Base-by-base conservation (phyloP, 2,113 vertebrate species). In the Pachycephala philippinensis region DNA sequence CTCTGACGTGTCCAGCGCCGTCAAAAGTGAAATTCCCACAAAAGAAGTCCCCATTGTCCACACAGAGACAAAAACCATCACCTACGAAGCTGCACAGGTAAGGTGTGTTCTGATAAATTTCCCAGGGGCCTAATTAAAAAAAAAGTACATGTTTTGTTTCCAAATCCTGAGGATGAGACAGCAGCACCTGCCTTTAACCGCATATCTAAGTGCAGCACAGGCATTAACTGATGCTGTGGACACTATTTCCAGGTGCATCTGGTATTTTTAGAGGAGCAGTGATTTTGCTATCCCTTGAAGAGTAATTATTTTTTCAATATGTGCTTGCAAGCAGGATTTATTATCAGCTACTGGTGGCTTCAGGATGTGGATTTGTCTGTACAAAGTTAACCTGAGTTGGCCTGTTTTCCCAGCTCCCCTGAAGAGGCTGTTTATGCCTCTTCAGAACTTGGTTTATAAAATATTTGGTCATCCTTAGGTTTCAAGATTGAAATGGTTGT, bases 61-160 rank as follows among this genome's bases (percentile, higher is more conserved):
- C 96, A 99, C 99, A 0, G 99, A 99, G 96, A 99, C 99, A 21
- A 99, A 99, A 98, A 99, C 99, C 95, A 99, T 99, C 98, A 99
- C 99, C 17, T 99, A 99, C 1, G 99, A 99, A 97, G 99, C 99
- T 88, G 98, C 99, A 57, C 99, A 99, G 99, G 99, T 99, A 98
- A 92, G 95, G 84, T 68, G 53, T 37, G 26, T 75, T 79, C 63
- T n/a, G 18, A 33, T 56, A 69, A 4, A 7, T 76, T 70, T 59
- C 40, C 83, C 65, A 53, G 47, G 39, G 28, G 28, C 35, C 61
- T 47, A 15, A 33, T 33, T 54, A 44, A 87, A 39, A n/a, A n/a
- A n/a, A n/a, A 17, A n/a, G 7, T 6, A 23, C 75, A n/a, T 0
- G 0, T 33, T 60, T 45, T 74, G 14, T 30, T 64, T 18, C 33